Evolutionary conservation across 92 coral and sea anemone genomes (phyloP), one percentile per base, ranked within the genome.

Genomic region (Zoanthus sansibaricus): DNA sequence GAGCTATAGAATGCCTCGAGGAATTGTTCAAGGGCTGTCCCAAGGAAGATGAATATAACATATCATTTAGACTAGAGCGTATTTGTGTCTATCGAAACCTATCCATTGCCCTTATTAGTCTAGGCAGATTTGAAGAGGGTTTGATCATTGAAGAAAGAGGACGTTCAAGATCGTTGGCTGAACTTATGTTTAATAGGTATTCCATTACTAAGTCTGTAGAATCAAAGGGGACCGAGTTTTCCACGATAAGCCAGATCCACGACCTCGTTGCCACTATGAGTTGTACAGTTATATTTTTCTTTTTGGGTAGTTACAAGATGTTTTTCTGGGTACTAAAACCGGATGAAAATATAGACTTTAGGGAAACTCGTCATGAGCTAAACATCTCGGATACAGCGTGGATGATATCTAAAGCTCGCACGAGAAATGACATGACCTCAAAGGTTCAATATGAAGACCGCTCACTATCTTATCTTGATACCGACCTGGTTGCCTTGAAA

Each of bases 61-160:
- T 67, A 67, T 67, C 72, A 25, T 67, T 67, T 67, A 9, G 72
- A 20, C 3, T 7, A 32, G 5, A 20, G 37, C 72, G 21, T 67
- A 7, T 42, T 5, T 21, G 21, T 67, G 72, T 37, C 42, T 67
- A 67, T 13, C 7, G 9, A 67, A 25, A 67, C 4, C 72, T 67
- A 67, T 18, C 72, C 11, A 67, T 9, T 18, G 21, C 72, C 77
- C 77, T 72, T 72, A 14, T 72, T 16, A 9, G 37, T 15, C 77
- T 42, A 72, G 54, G 44, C 17, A 42, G n/a, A 45, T 17, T 45
- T 42, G 21, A 16, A 45, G 77, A 42, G 44, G 54, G 52, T 10
- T 45, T 72, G 15, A 56, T 72, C 9, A 16, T n/a, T 45, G 77
- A 52, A n/a, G 77, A 72, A 20, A 42, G 77, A 25, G 77, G 77